Evolutionary conservation across 1,140 invertebrate genomes (phyloP).

Genomic region (Paralvinella palmiformis): DNA sequence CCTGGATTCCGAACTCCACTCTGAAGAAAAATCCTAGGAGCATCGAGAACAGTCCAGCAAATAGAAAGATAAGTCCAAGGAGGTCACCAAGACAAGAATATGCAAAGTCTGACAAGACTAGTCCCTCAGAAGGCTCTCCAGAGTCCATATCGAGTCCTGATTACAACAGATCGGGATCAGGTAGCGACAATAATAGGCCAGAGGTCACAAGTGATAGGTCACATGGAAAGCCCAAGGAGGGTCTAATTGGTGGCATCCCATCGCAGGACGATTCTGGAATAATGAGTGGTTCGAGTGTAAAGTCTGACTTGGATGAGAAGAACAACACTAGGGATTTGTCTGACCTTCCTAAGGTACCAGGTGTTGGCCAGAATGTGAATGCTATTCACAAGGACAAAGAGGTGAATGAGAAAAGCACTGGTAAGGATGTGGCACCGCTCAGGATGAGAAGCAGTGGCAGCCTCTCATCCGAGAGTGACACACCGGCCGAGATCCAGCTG

Average conservation of each 20-base stretch:
- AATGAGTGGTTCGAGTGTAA: no score
- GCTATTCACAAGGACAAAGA: conserved; percentile 38
- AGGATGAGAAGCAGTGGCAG: neutral
- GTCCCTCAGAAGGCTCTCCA: no score
- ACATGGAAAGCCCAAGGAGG: no score
- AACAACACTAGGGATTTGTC: neutral
- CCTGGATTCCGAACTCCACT: conserved; percentile 88
- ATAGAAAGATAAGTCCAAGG: conserved; percentile 22
- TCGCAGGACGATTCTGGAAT: no score
- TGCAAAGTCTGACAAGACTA: no score
- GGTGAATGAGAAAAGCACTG: conserved; percentile 22
- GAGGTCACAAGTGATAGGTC: no score
- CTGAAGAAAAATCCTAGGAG: conserved; percentile 77
- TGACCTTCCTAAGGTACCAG: neutral
- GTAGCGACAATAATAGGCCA: no score
- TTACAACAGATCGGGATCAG: no score
- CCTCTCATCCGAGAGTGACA: conserved; percentile 30
- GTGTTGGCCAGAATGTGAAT: conserved; percentile 23
- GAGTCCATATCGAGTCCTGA: no score
- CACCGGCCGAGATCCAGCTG: conserved; percentile 35
- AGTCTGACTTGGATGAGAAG: no score
- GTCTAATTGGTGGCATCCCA: no score
- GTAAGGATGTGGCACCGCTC: conserved; percentile 8
- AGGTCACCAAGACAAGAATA: conserved; percentile 40
- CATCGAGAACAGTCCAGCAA: conserved; percentile 58